Base-by-base conservation (phyloP, 2,888 invertebrate species). In the Crioceris asparagi region DNA sequence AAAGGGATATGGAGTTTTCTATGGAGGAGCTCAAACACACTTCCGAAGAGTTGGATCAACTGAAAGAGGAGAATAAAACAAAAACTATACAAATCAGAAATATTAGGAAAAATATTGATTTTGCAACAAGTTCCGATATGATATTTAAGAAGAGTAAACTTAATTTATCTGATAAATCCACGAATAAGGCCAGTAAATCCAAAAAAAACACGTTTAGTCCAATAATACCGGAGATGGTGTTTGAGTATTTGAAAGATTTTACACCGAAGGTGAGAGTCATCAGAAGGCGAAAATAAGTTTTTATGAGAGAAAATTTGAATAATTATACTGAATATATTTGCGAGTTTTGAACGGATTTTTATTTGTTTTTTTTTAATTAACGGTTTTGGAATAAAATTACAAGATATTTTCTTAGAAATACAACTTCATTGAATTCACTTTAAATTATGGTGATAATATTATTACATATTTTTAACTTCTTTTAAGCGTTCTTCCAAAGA, bases 1-100 rank as follows among this genome's bases (percentile, higher is more conserved):
- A n/a, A n/a, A 47, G 60, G 32, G 70, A 72, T 49, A 70, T 68
- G 60, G 68, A 71, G 49, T 58, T 61, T 8, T 48, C 55, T 3
- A 45, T 59, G 38, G 37, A 46, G 15, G 40, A 62, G 37, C 57
- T 62, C 32, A 61, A 62, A 27, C 56, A 60, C 15, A 35, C 46
- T n/a, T 42, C 44, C 25, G 36, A 31, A n/a, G 42, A 48, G 40
- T 30, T 55, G 5, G 39, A 53, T 6, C 39, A 42, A 4, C 33
- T 51, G 4, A 48, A 50, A 35, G 27, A 40, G 8, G 49, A 53
- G 15, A 50, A 50, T 23, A 46, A 41, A 6, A 34, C 26, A 6
- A 48, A 44, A 17, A 42, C 44, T 2, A 40, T 42, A 27, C 45
- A 51, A 27, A 45, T 47, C 7, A 39, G 46, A 17, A 43, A 43